Evolutionary conservation across 2,888 invertebrate species (phyloP).

Genomic region (Chaitophorus viminalis): DNA sequence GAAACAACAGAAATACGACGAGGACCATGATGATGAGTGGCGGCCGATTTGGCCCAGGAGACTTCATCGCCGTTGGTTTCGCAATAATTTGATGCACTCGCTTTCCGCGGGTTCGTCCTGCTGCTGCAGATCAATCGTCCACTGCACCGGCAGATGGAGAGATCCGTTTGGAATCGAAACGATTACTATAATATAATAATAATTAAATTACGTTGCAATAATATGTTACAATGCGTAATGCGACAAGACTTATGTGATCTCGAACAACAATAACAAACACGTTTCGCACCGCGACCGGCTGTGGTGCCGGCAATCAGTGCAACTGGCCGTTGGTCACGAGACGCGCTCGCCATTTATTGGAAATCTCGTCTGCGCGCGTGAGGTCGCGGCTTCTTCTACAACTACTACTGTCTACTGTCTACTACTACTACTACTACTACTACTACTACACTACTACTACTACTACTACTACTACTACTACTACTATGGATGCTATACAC

Average conservation of each 20-base stretch:
- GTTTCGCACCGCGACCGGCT: constrained; percentile 53
- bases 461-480: background rate
- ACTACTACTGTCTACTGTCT: background rate
- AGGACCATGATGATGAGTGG: background rate
- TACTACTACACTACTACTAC: constrained; percentile 1
- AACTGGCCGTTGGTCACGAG: constrained; percentile 57
- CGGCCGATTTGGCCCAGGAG: constrained; percentile 24
- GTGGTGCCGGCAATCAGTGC: constrained; percentile 50
- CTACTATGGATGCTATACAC: background rate
- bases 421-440: constrained; percentile 1
- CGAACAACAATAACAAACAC: background rate
- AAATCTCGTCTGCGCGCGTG: constrained; percentile 35
- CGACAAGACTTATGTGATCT: background rate
- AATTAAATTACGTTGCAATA: no score
- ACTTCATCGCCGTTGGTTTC: background rate
- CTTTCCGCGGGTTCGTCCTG: background rate
- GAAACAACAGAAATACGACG: background rate
- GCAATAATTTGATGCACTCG: background rate
- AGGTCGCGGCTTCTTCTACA: constrained; percentile 52
- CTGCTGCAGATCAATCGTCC: no score
- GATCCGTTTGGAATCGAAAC: background rate
- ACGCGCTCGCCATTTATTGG: constrained; percentile 55
- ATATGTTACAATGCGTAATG: no score
- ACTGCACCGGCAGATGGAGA: background rate
- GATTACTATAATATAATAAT: background rate